phyloP scores from a whole-genome alignment of 2,113 vertebrate species.

The Cebidichthys violaceus region DNA sequence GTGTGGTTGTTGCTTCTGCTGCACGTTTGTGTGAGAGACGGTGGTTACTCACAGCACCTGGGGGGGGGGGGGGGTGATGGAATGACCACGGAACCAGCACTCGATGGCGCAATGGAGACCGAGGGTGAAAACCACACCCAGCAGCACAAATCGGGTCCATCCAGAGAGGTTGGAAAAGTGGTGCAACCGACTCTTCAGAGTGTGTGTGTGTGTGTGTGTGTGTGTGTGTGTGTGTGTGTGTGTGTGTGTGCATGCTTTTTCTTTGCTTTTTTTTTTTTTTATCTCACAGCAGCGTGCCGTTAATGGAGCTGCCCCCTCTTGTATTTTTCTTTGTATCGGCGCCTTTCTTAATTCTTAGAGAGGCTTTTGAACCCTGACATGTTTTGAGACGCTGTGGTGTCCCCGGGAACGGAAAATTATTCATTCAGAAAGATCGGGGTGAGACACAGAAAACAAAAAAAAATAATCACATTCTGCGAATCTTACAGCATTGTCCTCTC shows the following conservation, averaged over 20 bases:
- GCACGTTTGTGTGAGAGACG: constrained; percentile 9
- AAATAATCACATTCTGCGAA: constrained; percentile 71
- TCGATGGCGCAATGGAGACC: constrained; percentile 6
- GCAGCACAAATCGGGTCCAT: constrained; percentile 26
- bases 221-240: constrained; percentile 2
- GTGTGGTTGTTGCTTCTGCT: constrained; percentile 38
- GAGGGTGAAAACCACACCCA: constrained; percentile 55
- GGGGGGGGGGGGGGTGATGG: neutral
- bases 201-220: constrained; percentile 51
- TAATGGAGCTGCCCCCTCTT: constrained; percentile 29
- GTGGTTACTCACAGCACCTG: constrained; percentile 12
- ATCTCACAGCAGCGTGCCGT: constrained; percentile 14
- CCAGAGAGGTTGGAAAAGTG: constrained; percentile 66
- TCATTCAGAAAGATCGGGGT: constrained; percentile 72
- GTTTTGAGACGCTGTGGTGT: constrained; percentile 32
- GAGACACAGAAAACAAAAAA: constrained; percentile 43
- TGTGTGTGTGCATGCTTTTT: neutral
- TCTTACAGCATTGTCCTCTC: constrained; percentile 63
- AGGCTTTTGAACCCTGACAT: constrained; percentile 68
- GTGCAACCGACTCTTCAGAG: constrained; percentile 61
- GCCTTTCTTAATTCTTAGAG: constrained; percentile 77
- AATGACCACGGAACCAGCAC: constrained; percentile 59
- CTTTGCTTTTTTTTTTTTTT: neutral
- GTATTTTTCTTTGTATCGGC: constrained; percentile 60
- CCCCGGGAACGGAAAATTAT: constrained; percentile 64